A percentile compares a stretch with the other conserved stretches of the same genome.
These are phyloP conservation scores for Tadarida brasiliensis DNA, from an alignment of 2,797 vertebrate genomes.

Conservation along the genomic window DNA sequence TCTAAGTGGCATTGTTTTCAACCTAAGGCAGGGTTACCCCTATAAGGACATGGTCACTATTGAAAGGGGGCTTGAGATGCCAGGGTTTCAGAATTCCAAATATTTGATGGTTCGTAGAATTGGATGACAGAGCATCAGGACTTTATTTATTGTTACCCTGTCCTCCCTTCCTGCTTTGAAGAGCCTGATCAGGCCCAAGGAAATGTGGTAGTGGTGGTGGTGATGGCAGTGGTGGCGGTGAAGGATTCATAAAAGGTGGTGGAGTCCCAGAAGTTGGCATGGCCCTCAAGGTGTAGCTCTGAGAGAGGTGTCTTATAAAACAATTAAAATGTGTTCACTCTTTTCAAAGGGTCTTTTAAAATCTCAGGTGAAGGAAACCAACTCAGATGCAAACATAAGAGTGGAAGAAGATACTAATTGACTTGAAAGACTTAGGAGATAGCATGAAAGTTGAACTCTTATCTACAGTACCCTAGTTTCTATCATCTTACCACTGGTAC, in stretches of 20 bases:
- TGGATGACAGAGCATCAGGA: background rate
- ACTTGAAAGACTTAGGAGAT: background rate
- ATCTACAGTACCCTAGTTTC: background rate
- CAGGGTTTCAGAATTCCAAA: background rate
- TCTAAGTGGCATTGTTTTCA: background rate
- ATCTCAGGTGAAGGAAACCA: constrained; percentile 23
- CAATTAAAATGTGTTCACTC: background rate
- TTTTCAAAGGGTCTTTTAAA: background rate
- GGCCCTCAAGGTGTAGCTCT: background rate
- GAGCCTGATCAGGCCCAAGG: background rate
- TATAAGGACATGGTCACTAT: background rate
- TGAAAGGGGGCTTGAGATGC: background rate
- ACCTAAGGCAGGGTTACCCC: background rate
- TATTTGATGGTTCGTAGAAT: background rate
- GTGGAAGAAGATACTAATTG: background rate
- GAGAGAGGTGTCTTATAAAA: background rate
- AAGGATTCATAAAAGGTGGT: background rate
- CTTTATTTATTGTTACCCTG: background rate
- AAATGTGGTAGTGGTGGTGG: background rate
- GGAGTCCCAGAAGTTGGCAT: background rate
- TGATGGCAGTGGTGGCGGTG: background rate
- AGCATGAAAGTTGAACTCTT: background rate
- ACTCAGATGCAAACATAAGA: background rate
- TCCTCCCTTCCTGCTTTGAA: background rate
- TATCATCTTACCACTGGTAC: background rate